Conservation (phyloP, 2,113 vertebrate species). For the Piaya cayana region DNA sequence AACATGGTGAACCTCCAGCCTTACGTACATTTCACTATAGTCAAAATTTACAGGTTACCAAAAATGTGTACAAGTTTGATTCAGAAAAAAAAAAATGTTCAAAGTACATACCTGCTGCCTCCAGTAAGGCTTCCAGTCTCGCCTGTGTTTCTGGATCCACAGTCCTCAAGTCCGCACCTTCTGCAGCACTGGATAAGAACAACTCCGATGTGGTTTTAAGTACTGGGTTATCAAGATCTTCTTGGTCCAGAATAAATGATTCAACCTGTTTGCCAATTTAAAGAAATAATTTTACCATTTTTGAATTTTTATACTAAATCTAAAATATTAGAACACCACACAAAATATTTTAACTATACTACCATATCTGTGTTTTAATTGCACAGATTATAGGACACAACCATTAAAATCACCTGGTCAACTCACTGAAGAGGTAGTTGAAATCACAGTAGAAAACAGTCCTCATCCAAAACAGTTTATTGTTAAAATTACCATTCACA, state of each 20-base stretch:
- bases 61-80: neutral
- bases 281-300: constrained; percentile 26
- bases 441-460: neutral
- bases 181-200: constrained; percentile 93
- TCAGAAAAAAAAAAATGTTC: neutral
- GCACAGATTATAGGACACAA: neutral
- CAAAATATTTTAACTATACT: neutral
- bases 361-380: neutral
- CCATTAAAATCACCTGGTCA: neutral
- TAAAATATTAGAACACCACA: neutral
- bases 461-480: neutral
- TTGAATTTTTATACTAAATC: neutral
- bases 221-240: constrained; percentile 98
- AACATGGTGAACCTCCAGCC: neutral
- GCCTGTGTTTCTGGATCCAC: constrained; percentile 99
- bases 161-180: constrained; percentile 93
- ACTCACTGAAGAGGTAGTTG: neutral
- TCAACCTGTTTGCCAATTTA: constrained; percentile 85
- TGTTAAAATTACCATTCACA: neutral
- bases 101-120: constrained; percentile 90
- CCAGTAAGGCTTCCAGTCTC: constrained; percentile 93
- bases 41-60: neutral
- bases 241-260: constrained; percentile 99
- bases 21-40: neutral
- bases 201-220: constrained; percentile 98